Evolutionary conservation across 2,113 vertebrate species (phyloP), one percentile per base, ranked within the genome.

Genomic region (Machaerirhynchus nigripectus): DNA sequence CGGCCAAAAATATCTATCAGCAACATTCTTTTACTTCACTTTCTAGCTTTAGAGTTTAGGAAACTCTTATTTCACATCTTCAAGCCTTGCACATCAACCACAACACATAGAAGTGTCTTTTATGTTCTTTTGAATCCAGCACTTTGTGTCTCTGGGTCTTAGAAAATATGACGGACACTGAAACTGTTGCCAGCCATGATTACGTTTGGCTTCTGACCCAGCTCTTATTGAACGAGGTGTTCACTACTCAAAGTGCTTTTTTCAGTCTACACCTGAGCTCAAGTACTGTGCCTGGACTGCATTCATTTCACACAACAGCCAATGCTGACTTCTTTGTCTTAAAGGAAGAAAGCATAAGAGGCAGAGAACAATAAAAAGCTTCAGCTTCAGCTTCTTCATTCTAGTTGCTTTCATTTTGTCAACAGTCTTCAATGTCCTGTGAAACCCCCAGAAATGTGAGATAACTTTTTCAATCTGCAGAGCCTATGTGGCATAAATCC

Each of bases 191-290:
- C 57, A 76, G 15, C 20, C 52, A 3, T 33, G 23, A n/a, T 16
- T 14, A 8, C 46, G 30, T 9, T 31, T 71, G 57, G 10, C 18
- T 89, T 91, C 5, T 17, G 59, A 79, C 6, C 8, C 46, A 78
- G 11, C 5, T 63, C 1, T 23, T 11, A 8, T 1, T 70, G 46
- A 77, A 42, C 0, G 2, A 3, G 19, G 3, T 44, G 30, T 35
- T 82, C 18, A 37, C 4, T 68, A 28, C 28, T 69, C 18, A 82
- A 53, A 84, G 24, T 1, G 0, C 13, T 24, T 46, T 21, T 75
- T 92, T 82, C 71, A 71, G 83, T 17, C 44, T 65, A 2, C n/a
- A n/a, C 7, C 24, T 46, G 20, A 89, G 21, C 31, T 93, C n/a
- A 35, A 49, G 20, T 2, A 17, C 15, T 30, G 17, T 84, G 31